Evolutionary conservation across 2,797 vertebrate species (phyloP).

Genomic region (Crenuchus spilurus): DNA sequence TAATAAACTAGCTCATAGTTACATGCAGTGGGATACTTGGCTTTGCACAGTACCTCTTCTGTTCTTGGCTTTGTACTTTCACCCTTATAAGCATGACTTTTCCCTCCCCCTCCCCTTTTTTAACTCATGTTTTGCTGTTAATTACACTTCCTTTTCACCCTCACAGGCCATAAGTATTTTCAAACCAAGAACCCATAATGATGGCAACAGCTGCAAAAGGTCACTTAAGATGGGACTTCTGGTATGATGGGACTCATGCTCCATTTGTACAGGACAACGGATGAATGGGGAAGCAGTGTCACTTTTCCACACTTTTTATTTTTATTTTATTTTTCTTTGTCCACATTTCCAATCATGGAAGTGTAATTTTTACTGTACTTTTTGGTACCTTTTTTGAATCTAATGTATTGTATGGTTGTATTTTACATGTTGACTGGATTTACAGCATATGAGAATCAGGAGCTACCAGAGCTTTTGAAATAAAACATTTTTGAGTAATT

Average conservation of each 20-base stretch:
- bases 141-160: slow-evolving; percentile 15
- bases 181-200: slow-evolving; percentile 51
- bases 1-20: background rate
- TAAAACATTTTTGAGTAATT: slow-evolving; percentile 87
- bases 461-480: slow-evolving; percentile 97
- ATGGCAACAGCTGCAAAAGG: slow-evolving; percentile 29
- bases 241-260: slow-evolving; percentile 80
- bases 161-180: slow-evolving; percentile 69
- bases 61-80: background rate
- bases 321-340: slow-evolving; percentile 81
- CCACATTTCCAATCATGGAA: slow-evolving; percentile 98
- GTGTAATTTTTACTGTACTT: slow-evolving; percentile 99
- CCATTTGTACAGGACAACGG: slow-evolving; percentile 96
- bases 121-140: background rate
- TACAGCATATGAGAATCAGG: slow-evolving; percentile 89
- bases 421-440: slow-evolving; percentile 99
- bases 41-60: slow-evolving; percentile 25
- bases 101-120: background rate
- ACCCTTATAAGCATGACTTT: slow-evolving; percentile 6
- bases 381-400: slow-evolving; percentile 99
- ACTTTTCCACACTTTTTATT: slow-evolving; percentile 92
- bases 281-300: slow-evolving; percentile 87
- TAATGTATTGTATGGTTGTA: slow-evolving; percentile 99
- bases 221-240: slow-evolving; percentile 64
- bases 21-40: background rate